Base-by-base conservation (phyloP, 2,797 vertebrate species). In the Spondyliosoma cantharus region DNA sequence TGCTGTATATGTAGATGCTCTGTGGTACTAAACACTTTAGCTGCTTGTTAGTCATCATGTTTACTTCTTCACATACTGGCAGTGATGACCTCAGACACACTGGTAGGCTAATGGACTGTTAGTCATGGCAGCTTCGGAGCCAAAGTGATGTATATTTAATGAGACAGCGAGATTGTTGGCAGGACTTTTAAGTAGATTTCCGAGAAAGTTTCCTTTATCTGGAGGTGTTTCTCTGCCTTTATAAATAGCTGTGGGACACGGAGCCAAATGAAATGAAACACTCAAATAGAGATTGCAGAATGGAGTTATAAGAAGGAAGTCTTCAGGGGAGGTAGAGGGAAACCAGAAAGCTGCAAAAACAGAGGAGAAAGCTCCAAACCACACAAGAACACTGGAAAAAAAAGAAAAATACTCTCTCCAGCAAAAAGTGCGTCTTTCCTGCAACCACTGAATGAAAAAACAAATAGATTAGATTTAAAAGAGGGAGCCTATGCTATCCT, bases 31-130 rank as follows among this genome's bases (percentile, higher is more conserved):
- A 42, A 74, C 57, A 62, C 43, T 46, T 64, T 61, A 71, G 53
- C 37, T 77, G 54, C 63, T 75, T 72, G 69, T 86, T 78, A 86
- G 56, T 86, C 74, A 86, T 61, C 48, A 46, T 45, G 79, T 84
- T 87, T 65, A 83, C 52, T 80, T 81, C 59, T 72, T 61, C 72
- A 78, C 76, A 76, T 87, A 65, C 63, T 70, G 77, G 70, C 64
- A 75, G 66, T 42, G 65, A 80, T 83, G 69, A 89, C 52, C 52
- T 80, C 81, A 88, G 59, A 76, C 76, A 81, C 56, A 78, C 25
- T 61, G 57, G 69, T 78, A 60, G 58, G 25, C 62, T 71, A 80
- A 80, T 76, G 58, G 49, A 71, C 58, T 48, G 53, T 86, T 86
- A 84, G 50, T 88, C 83, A 80, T 37, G 52, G 60, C 27, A 54